These are phyloP conservation scores for Julus scanicus DNA, from an alignment of 2,888 invertebrate species.

Conservation along the genomic window DNA sequence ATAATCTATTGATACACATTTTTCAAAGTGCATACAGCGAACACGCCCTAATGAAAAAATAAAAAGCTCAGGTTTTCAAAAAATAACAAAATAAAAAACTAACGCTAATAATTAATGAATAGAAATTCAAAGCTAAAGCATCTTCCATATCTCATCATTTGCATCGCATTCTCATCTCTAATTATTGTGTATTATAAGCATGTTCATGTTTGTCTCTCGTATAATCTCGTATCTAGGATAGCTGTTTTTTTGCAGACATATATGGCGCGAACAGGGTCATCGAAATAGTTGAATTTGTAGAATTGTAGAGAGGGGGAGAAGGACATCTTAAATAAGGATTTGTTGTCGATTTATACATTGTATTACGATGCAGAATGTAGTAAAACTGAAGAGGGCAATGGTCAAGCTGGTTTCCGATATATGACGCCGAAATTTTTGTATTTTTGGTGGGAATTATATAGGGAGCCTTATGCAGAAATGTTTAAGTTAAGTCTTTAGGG, in stretches of 20 bases:
- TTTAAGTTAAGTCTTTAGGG: background rate
- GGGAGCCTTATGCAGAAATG: background rate
- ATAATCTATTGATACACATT: background rate
- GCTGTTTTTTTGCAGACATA: background rate
- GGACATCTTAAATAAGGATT: slow-evolving; percentile 1
- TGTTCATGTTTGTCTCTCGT: background rate
- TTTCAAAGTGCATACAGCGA: slow-evolving; percentile 44
- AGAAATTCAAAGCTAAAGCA: background rate
- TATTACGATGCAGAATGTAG: background rate
- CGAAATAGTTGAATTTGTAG: background rate
- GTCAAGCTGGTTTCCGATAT: background rate
- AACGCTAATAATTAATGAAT: background rate
- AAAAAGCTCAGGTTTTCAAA: slow-evolving; percentile 20
- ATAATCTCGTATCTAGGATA: background rate
- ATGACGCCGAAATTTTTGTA: background rate
- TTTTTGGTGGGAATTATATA: background rate
- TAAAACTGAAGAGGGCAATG: background rate
- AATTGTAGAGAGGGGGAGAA: background rate
- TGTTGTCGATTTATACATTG: background rate
- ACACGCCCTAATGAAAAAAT: slow-evolving; percentile 44
- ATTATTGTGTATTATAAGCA: slow-evolving; percentile 9
- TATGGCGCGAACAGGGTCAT: slow-evolving; percentile 36
- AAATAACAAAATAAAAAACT: background rate
- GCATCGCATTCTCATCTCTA: slow-evolving; percentile 38
- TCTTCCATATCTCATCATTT: slow-evolving; percentile 35